phyloP scores from a whole-genome alignment of 2,113 vertebrate genomes.

The Mola mola region DNA sequence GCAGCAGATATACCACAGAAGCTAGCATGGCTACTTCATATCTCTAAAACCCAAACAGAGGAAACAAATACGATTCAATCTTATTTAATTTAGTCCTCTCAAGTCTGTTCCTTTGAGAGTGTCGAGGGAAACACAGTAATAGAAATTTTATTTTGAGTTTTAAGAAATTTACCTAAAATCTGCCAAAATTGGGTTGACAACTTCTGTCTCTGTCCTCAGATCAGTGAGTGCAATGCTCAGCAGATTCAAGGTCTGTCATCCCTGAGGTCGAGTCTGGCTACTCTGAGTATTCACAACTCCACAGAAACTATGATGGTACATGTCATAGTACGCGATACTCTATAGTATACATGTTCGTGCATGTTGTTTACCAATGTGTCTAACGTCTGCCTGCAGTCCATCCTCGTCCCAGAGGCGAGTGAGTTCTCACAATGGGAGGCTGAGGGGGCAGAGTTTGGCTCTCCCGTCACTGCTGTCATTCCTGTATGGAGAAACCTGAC shows the following conservation, averaged over 20 bases:
- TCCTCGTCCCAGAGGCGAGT: slow-evolving; percentile 91
- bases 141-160: too few species aligned
- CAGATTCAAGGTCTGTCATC: slow-evolving; percentile 88
- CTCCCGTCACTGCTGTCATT: slow-evolving; percentile 90
- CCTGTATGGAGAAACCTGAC: slow-evolving; percentile 92
- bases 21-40: too few species aligned
- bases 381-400: slow-evolving; percentile 81
- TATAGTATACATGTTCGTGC: too few species aligned
- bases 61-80: not conserved
- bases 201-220: slow-evolving; percentile 73
- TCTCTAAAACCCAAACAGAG: too few species aligned
- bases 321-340: too few species aligned
- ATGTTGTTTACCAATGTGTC: too few species aligned
- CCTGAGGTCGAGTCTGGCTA: slow-evolving; percentile 87
- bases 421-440: slow-evolving; percentile 96
- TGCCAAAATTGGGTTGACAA: too few species aligned
- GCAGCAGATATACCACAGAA: too few species aligned
- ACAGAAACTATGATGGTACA: slow-evolving; percentile 90
- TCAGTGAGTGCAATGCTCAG: slow-evolving; percentile 89
- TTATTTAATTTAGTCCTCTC: too few species aligned
- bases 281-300: slow-evolving; percentile 87
- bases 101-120: too few species aligned
- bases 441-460: slow-evolving; percentile 83
- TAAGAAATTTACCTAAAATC: too few species aligned
- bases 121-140: too few species aligned